These are phyloP conservation scores for Manis pentadactyla DNA, from an alignment of 2,797 vertebrate species.

Conservation along the genomic window DNA sequence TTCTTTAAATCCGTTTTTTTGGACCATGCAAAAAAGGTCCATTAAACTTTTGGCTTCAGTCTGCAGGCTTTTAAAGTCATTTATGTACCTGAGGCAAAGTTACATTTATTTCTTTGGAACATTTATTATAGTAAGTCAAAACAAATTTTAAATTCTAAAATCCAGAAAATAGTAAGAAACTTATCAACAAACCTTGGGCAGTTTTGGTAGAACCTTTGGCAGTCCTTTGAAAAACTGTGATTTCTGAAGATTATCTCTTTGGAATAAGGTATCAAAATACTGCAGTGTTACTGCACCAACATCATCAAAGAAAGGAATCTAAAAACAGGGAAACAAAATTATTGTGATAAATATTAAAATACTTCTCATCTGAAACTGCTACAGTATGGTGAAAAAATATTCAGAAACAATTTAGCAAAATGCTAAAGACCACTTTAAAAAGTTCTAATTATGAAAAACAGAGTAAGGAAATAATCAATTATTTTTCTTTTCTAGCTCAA, in stretches of 20 bases:
- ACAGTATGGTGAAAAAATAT: background rate
- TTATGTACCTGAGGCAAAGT: background rate
- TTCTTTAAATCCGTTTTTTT: background rate
- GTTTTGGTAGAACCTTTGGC: conserved; percentile 97
- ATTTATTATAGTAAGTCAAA: background rate
- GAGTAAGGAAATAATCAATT: conserved; percentile 55
- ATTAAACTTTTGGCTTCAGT: conserved; percentile 23
- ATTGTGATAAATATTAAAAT: conserved; percentile 64
- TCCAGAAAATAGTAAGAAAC: background rate
- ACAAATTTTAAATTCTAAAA: conserved; percentile 29
- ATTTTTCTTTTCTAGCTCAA: conserved; percentile 50
- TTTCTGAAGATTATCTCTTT: conserved; percentile 99
- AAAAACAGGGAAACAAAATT: conserved; percentile 77
- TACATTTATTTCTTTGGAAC: conserved; percentile 1
- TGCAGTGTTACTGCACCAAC: conserved; percentile 97
- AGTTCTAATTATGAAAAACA: conserved; percentile 50
- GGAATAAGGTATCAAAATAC: conserved; percentile 99
- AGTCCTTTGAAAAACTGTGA: conserved; percentile 99
- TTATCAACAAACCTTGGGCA: conserved; percentile 93
- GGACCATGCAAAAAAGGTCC: background rate
- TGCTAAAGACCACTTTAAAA: conserved; percentile 30
- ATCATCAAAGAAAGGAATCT: conserved; percentile 99
- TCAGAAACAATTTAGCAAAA: conserved; percentile 42
- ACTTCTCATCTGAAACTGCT: conserved; percentile 33
- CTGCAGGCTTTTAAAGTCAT: background rate